Evolutionary conservation across 2,113 vertebrate species (phyloP).

Genomic region (Rhinolophus ferrumequinum): DNA sequence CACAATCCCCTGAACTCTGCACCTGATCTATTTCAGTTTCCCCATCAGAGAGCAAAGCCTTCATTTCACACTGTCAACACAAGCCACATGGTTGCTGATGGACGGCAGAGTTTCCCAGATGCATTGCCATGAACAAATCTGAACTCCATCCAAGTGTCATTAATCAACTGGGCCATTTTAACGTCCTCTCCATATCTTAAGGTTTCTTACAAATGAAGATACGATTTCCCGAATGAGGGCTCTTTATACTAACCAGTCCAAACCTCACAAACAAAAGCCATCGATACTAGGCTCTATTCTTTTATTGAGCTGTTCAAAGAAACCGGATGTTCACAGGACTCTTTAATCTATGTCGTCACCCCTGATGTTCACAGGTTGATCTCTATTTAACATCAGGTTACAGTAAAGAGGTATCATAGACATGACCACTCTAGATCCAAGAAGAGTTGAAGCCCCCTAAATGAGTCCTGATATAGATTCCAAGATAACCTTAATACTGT

Average conservation of each 20-base stretch:
- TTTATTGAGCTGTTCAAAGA: constrained; percentile 51
- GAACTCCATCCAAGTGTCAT: constrained; percentile 46
- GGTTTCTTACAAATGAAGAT: constrained; percentile 50
- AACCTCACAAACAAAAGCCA: constrained; percentile 29
- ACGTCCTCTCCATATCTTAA: constrained; percentile 25
- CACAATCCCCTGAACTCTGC: background rate
- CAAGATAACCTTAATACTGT: background rate
- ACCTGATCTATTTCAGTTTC: background rate
- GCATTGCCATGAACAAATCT: constrained; percentile 45
- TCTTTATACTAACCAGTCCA: constrained; percentile 10
- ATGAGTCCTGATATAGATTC: constrained; percentile 24
- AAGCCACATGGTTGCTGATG: constrained; percentile 36
- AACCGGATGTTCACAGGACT: background rate
- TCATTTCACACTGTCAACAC: constrained; percentile 45
- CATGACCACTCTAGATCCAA: background rate
- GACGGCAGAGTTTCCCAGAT: constrained; percentile 34
- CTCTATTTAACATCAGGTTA: background rate
- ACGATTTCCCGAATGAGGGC: constrained; percentile 32
- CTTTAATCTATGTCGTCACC: background rate
- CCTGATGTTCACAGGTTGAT: constrained; percentile 10
- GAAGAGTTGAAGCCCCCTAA: background rate
- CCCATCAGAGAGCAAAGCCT: constrained; percentile 60
- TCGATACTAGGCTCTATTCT: background rate
- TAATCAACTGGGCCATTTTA: constrained; percentile 41
- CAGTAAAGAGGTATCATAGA: background rate